These are phyloP conservation scores for Petroica traversi DNA, from an alignment of 2,113 vertebrate species.

Conservation along the genomic window DNA sequence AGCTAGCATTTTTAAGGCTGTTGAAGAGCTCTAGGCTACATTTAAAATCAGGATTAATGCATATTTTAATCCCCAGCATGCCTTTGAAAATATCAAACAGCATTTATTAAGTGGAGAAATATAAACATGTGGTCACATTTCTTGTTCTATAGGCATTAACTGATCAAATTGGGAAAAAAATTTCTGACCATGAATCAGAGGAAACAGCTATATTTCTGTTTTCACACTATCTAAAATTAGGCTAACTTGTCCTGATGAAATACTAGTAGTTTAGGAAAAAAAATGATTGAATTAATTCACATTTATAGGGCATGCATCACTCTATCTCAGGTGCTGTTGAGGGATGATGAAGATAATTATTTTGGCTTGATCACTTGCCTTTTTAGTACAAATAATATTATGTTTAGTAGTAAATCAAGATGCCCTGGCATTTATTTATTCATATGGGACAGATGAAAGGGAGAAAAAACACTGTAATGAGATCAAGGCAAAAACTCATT, in stretches of 20 bases:
- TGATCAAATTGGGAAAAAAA: background rate
- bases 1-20: background rate
- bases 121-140: constrained; percentile 2
- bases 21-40: background rate
- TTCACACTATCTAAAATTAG: background rate
- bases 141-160: background rate
- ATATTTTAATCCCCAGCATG: background rate
- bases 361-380: background rate
- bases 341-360: background rate
- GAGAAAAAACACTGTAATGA: background rate
- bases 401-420: background rate
- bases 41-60: constrained; percentile 8
- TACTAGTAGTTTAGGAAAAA: background rate
- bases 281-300: background rate
- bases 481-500: background rate
- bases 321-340: background rate
- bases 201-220: background rate
- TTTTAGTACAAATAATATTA: background rate
- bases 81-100: constrained; percentile 25
- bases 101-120: constrained; percentile 10
- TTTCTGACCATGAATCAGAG: background rate
- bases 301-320: background rate
- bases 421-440: background rate
- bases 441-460: background rate
- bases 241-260: background rate